Conservation (phyloP, 2,888 invertebrate genomes). For the Pimpla rufipes region DNA sequence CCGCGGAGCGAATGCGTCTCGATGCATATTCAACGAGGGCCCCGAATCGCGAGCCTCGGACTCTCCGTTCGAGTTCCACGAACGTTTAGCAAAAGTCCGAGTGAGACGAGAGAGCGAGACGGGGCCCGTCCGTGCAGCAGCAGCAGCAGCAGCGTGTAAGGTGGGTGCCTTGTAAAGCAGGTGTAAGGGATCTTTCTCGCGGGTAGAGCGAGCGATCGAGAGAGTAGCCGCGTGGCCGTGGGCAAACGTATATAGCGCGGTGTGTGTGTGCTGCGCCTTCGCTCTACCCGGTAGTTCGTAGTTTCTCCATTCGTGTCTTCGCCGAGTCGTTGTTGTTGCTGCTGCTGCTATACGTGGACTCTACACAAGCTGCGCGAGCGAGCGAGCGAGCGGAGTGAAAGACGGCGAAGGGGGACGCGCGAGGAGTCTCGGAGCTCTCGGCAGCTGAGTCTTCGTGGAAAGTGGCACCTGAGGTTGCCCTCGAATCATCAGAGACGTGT, state of each 20-base stretch:
- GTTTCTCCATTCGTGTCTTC: slow-evolving; percentile 75
- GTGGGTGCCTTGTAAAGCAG: slow-evolving; percentile 76
- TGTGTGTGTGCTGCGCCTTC: slow-evolving; percentile 57
- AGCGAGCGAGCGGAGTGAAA: slow-evolving; percentile 32
- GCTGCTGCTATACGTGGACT: slow-evolving; percentile 46
- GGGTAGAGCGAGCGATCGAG: slow-evolving; percentile 54
- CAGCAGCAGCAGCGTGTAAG: slow-evolving; percentile 47
- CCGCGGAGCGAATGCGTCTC: slow-evolving; percentile 17
- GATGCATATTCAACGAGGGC: slow-evolving; percentile 74
- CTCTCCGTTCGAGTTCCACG: slow-evolving; percentile 45
- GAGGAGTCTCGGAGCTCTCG: slow-evolving; percentile 65
- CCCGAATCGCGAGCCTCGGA: slow-evolving; percentile 46
- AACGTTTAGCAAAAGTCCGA: slow-evolving; percentile 61
- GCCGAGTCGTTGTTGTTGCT: slow-evolving; percentile 52
- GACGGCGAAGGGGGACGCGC: slow-evolving; percentile 22
- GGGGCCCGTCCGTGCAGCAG: background rate
- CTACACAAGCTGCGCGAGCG: slow-evolving; percentile 52
- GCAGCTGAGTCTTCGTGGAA: slow-evolving; percentile 81
- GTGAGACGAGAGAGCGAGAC: slow-evolving; percentile 23
- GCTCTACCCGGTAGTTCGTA: slow-evolving; percentile 77
- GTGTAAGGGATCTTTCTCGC: slow-evolving; percentile 77
- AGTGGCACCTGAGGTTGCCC: slow-evolving; percentile 79
- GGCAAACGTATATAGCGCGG: slow-evolving; percentile 47
- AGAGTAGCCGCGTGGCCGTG: slow-evolving; percentile 46
- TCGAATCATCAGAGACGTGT: no score